Evolutionary conservation across 2,888 invertebrate genomes (phyloP).

Genomic region (Nysson spinosus): DNA sequence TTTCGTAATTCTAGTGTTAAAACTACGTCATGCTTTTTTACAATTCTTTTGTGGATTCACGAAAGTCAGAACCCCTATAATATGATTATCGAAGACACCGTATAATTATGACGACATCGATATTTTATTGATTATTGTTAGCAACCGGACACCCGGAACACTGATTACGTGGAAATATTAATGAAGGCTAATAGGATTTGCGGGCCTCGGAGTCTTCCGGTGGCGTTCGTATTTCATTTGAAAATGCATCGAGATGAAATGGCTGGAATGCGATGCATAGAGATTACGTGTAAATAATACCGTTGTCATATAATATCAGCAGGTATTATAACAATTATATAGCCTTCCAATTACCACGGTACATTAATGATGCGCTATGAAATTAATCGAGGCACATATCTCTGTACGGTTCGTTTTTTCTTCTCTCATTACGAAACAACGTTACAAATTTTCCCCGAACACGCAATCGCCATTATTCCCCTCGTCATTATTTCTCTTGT

Average conservation of each 20-base stretch:
- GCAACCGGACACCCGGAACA: slow-evolving; percentile 24
- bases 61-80: neutral
- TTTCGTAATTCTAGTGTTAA: no score
- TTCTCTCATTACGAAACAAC: neutral
- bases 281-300: slow-evolving; percentile 34
- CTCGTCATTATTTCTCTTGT: no score
- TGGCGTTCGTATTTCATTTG: no score
- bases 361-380: slow-evolving; percentile 20
- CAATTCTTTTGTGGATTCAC: no score
- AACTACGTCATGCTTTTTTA: no score
- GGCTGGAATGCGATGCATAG: no score
- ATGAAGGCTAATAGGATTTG: slow-evolving; percentile 54
- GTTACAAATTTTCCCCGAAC: neutral
- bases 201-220: no score
- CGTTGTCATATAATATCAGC: slow-evolving; percentile 35
- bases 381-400: neutral
- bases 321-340: slow-evolving; percentile 24
- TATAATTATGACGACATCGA: neutral
- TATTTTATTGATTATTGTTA: neutral
- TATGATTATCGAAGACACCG: neutral
- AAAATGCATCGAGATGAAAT: no score
- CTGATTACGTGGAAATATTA: slow-evolving; percentile 43
- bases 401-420: neutral
- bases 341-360: slow-evolving; percentile 32
- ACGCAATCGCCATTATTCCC: neutral